Conservation (phyloP, 2,888 invertebrate species). For the Stenchaetothrips biformis region DNA sequence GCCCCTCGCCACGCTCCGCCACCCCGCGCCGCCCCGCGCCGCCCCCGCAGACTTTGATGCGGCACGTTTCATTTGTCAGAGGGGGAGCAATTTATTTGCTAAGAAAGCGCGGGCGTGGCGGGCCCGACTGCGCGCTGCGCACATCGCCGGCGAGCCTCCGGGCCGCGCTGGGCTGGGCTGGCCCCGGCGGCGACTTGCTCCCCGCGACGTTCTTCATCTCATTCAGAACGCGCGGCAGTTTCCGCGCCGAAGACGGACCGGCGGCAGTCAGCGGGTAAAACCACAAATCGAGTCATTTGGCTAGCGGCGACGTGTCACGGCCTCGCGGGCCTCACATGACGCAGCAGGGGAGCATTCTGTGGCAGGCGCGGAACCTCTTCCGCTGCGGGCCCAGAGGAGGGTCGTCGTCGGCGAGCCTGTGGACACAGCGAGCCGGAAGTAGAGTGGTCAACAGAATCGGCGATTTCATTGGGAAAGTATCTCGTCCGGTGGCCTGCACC, state of each 20-base stretch:
- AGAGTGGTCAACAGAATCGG: background rate
- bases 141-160: background rate
- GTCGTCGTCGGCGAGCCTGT: background rate
- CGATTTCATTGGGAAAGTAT: background rate
- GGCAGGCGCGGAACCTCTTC: background rate
- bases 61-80: slow-evolving; percentile 20
- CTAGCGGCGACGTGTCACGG: no score
- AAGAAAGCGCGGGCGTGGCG: background rate
- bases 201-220: no score
- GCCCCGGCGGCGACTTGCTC: no score
- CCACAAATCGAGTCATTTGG: no score
- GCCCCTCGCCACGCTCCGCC: background rate
- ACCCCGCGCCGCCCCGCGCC: background rate
- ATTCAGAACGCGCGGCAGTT: no score
- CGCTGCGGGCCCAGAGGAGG: background rate
- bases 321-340: background rate
- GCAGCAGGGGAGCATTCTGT: background rate
- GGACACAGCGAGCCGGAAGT: background rate
- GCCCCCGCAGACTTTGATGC: background rate
- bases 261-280: no score
- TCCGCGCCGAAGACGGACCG: no score
- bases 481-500: background rate
- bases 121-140: background rate
- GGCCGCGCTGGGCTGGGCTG: no score
- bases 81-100: slow-evolving; percentile 14